phyloP scores from a whole-genome alignment of 37 sponge, comb jelly and placozoan species.

The Amphimedon queenslandica region DNA sequence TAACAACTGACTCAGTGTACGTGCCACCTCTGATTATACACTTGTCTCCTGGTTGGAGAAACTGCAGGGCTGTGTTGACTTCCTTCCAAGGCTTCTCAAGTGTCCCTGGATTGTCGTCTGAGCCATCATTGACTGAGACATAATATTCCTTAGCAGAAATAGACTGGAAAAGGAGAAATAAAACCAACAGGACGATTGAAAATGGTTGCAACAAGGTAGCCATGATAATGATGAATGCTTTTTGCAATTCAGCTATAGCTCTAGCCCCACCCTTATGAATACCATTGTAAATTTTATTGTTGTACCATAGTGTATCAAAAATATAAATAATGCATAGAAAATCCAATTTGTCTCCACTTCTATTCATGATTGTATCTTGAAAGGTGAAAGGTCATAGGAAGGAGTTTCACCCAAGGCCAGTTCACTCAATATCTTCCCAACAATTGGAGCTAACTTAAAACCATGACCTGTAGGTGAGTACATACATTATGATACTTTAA shows the following conservation, averaged over 20 bases:
- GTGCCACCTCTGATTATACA: constrained; percentile 20
- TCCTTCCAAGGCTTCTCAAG: neutral
- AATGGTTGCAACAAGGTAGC: too few relatives aligned
- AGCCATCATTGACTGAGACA: neutral
- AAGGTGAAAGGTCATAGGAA: constrained; percentile 63
- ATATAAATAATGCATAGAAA: too few relatives aligned
- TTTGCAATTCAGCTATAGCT: too few relatives aligned
- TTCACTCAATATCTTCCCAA: constrained; percentile 66
- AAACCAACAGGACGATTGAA: neutral
- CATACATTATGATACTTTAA: neutral
- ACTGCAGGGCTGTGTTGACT: neutral
- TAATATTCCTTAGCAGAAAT: neutral
- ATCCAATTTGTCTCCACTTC: too few relatives aligned
- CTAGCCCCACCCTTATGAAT: too few relatives aligned
- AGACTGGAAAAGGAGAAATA: neutral
- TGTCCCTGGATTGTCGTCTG: neutral
- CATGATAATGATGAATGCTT: too few relatives aligned
- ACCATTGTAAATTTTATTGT: too few relatives aligned
- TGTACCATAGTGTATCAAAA: too few relatives aligned
- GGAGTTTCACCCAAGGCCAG: constrained; percentile 42
- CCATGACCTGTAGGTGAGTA: constrained; percentile 58
- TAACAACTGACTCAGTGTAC: constrained; percentile 7
- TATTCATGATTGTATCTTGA: too few relatives aligned
- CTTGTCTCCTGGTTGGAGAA: constrained; percentile 6
- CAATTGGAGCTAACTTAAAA: constrained; percentile 72